Evolutionary conservation across 2,797 vertebrate species (phyloP), one percentile per base, ranked within the genome.

Genomic region (Stomatorhinus walkeri): DNA sequence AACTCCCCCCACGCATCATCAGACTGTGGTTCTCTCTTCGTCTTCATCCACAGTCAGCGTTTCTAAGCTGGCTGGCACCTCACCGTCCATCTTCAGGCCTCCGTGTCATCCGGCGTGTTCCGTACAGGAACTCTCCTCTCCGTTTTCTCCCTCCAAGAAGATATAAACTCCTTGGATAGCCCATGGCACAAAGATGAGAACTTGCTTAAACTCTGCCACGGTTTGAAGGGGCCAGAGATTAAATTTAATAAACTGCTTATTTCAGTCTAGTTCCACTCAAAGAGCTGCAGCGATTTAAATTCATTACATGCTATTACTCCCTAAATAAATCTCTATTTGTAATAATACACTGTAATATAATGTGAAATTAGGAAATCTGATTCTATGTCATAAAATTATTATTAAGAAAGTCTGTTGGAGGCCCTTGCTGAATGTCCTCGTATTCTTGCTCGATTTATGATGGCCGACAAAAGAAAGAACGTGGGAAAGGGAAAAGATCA

Each of bases 191-290:
- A 84, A 49, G 46, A 46, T 0, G 43, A 43, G 19, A 12, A 19
- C 19, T 84, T 3, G 10, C 40, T 46, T 43, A 84, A 84, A 81
- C 36, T 81, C 81, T 84, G 40, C 81, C 40, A 84, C 46, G 19
- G 81, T 49, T 48, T 84, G 81, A 84, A 19, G 81, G 81, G 81
- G 76, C 19, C 76, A 81, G 76, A 46, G 81, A 84, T 46, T 84
- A 84, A 84, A 84, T 48, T 43, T 79, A 79, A 79, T 79, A 79
- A 79, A 79, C 81, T 84, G 46, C 81, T 84, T 43, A 84, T 84
- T 84, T 84, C 46, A 49, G 46, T 9, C 40, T 84, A 48, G 24
- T 84, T 84, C 40, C n/a, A 49, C 40, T 84, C 46, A 84, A 84
- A 84, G n/a, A 84, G 81, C 81, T 49, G 40, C n/a, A n/a, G 40